Base-by-base conservation (phyloP, 2,888 invertebrate species). In the Torymus tubicola region DNA sequence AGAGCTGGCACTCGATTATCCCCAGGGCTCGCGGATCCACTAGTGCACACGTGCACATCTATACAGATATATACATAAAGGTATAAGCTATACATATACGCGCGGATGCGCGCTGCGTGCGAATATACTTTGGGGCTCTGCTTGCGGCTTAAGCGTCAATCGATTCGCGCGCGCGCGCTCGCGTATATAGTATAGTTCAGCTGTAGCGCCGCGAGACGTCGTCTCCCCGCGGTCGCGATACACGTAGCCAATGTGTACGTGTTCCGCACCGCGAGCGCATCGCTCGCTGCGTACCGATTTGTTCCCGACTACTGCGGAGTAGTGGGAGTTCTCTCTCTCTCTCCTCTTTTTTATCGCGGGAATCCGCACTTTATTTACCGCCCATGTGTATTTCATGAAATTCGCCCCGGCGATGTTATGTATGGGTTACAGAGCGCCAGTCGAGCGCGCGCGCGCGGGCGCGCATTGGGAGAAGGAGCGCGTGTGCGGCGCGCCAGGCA, bases 211-310 rank as follows among this genome's bases (percentile, higher is more conserved):
- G 60, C 60, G 18, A 11, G 69, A 57, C 65, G 14, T 14, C 50
- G 52, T 63, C 24, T 71, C 60, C 60, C 80, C 42, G 60, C 58
- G 71, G 63, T 42, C 42, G 8, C 52, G 74, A n/a, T 58, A 67
- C 61, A 57, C 74, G 61, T 42, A 42, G 42, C 42, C 42, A 5
- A 42, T 42, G 42, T 42, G 42, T 42, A 42, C 42, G 42, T 42
- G 42, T 42, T 42, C 42, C 42, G 42, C 42, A 42, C 42, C 42
- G 31, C 31, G 42, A 4, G 42, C 42, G 42, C 42, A 42, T 42
- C 42, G 42, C 42, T 42, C 63, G 78, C 81, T 83, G 84, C 81
- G 79, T 83, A 81, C 84, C 70, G 77, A 77, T 77, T 77, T 71
- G 68, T 76, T 68, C 55, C 31, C 2, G 24, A 5, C 16, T 31